Percentiles rank a stretch among this genome's conserved stretches.
These are phyloP conservation scores for Carollia perspicillata DNA, from an alignment of 2,113 vertebrate genomes.

Conservation along the genomic window DNA sequence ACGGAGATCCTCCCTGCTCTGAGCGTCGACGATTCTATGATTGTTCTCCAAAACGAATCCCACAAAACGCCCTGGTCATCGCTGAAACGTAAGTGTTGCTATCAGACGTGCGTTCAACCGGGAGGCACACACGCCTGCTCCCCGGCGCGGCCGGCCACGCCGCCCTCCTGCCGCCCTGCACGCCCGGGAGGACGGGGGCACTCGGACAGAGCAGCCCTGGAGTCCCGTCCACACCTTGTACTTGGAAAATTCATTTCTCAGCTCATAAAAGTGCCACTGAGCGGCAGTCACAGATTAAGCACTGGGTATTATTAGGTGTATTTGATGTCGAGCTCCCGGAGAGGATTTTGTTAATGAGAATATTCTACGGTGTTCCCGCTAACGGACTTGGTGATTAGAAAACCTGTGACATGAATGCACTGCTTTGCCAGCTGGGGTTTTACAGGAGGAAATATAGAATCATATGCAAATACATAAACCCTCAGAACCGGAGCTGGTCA, in stretches of 20 bases:
- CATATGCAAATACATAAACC: neutral
- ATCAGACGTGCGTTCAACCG: neutral
- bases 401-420: neutral
- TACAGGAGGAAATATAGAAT: neutral
- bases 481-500: neutral
- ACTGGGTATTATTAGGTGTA: neutral
- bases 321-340: neutral
- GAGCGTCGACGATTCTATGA: neutral
- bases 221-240: neutral
- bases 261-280: neutral
- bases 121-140: neutral
- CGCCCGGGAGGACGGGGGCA: neutral
- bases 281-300: neutral
- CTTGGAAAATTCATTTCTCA: slow-evolving; percentile 5
- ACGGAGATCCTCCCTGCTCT: neutral
- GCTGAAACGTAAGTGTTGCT: neutral
- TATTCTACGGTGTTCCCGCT: neutral
- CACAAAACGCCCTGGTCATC: neutral
- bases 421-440: neutral
- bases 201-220: neutral
- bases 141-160: neutral
- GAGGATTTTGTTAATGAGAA: slow-evolving; percentile 43
- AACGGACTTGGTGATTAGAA: neutral
- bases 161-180: neutral
- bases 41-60: neutral